Evolutionary conservation across 2,888 invertebrate genomes (phyloP).

Genomic region (Polia nebulosa): DNA sequence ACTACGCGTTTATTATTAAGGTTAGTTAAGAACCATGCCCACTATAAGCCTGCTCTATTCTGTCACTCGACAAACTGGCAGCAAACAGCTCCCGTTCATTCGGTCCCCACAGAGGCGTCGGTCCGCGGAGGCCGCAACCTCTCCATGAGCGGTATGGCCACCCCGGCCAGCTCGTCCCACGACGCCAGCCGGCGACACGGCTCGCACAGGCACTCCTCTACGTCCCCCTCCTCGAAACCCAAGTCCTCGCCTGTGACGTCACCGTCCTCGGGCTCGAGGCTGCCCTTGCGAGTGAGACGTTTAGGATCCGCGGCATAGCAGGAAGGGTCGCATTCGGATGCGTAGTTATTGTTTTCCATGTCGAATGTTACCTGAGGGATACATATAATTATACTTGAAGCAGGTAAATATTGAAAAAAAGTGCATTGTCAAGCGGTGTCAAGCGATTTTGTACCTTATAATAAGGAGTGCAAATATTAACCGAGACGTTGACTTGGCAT

Average conservation of each 20-base stretch:
- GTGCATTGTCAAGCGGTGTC: neutral
- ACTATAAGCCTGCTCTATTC: neutral
- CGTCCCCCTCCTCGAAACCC: conserved; percentile 85
- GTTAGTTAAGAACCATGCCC: neutral
- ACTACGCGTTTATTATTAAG: too few species aligned
- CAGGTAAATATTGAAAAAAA: too few species aligned
- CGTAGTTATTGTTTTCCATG: conserved; percentile 76
- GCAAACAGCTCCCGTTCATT: conserved; percentile 65
- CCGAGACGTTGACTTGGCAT: neutral
- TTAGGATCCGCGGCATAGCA: conserved; percentile 38
- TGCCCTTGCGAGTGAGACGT: conserved; percentile 20
- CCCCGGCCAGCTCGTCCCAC: conserved; percentile 95
- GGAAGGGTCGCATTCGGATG: conserved; percentile 51
- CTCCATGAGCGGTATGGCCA: conserved; percentile 94
- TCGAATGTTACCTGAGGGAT: conserved; percentile 80
- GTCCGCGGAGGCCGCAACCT: conserved; percentile 88
- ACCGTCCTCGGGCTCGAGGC: conserved; percentile 66
- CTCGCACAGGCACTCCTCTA: conserved; percentile 81
- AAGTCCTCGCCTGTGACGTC: conserved; percentile 82
- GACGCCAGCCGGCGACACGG: conserved; percentile 84
- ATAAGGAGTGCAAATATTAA: neutral
- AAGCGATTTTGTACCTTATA: neutral
- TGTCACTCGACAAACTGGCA: neutral
- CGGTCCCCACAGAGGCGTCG: conserved; percentile 86
- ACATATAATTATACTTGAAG: too few species aligned